A percentile compares a stretch with the other conserved stretches of the same genome.
phyloP scores from a whole-genome alignment of 2,113 vertebrate species.

The Pygoscelis adeliae region DNA sequence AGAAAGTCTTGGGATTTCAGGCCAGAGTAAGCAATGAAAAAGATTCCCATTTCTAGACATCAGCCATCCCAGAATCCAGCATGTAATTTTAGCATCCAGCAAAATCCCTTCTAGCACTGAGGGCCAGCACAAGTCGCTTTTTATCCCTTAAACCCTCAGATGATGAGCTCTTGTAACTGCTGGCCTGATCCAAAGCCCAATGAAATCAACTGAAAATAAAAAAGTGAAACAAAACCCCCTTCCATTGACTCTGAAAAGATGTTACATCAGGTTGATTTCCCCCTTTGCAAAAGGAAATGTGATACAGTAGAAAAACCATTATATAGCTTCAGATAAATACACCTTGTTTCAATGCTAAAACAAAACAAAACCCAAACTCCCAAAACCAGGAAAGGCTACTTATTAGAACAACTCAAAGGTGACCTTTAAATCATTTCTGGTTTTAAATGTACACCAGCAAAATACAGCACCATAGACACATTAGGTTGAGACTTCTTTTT shows the following conservation, averaged over 20 bases:
- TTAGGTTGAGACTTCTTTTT: constrained; percentile 62
- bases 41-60: constrained; percentile 43
- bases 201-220: neutral
- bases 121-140: neutral
- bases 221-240: neutral
- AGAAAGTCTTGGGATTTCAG: constrained; percentile 49
- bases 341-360: constrained; percentile 65
- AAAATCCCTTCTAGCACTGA: constrained; percentile 35
- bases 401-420: constrained; percentile 63
- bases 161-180: neutral
- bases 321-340: constrained; percentile 64
- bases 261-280: neutral
- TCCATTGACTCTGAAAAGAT: neutral
- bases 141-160: constrained; percentile 2
- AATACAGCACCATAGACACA: constrained; percentile 78
- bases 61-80: constrained; percentile 64
- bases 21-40: constrained; percentile 57
- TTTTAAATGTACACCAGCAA: constrained; percentile 69
- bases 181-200: constrained; percentile 48
- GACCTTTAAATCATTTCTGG: constrained; percentile 63
- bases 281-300: constrained; percentile 47
- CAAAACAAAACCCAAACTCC: constrained; percentile 33
- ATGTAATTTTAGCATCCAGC: constrained; percentile 37
- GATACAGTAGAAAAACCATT: constrained; percentile 63
- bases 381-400: constrained; percentile 64